These are phyloP conservation scores for Monochamus alternatus DNA, from an alignment of 2,888 invertebrate species.

Conservation along the genomic window DNA sequence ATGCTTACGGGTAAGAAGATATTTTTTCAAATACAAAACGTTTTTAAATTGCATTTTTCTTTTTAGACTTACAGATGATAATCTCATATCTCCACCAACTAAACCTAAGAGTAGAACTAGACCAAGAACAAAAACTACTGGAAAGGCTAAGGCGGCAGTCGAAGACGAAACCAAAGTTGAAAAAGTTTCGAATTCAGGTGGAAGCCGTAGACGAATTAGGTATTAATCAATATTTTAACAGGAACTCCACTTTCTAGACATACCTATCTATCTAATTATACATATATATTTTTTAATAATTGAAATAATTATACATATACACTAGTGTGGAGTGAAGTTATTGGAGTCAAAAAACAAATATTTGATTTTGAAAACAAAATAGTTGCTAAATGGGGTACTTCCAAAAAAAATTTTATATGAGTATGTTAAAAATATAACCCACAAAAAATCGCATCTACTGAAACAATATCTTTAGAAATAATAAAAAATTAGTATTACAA, in stretches of 20 bases:
- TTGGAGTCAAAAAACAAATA: too few species aligned
- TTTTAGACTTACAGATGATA: constrained; percentile 66
- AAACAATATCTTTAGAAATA: too few species aligned
- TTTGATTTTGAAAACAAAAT: too few species aligned
- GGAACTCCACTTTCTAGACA: neutral
- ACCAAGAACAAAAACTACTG: constrained; percentile 57
- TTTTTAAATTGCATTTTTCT: constrained; percentile 5
- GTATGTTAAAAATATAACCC: too few species aligned
- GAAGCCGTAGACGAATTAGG: constrained; percentile 58
- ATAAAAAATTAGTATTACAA: too few species aligned
- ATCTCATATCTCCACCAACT: constrained; percentile 65
- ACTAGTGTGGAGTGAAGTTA: too few species aligned
- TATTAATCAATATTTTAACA: constrained; percentile 32
- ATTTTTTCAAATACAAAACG: neutral
- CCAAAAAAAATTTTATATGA: too few species aligned
- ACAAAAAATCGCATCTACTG: too few species aligned
- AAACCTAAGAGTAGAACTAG: constrained; percentile 66
- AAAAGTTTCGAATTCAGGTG: constrained; percentile 43
- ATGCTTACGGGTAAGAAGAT: constrained; percentile 76
- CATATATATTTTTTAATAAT: too few species aligned
- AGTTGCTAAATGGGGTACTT: too few species aligned
- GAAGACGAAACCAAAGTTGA: constrained; percentile 58
- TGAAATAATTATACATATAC: too few species aligned
- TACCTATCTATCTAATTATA: too few species aligned
- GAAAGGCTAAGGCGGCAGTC: constrained; percentile 49